Evolutionary conservation across 2,113 vertebrate species (phyloP), one percentile per base, ranked within the genome.

Genomic region (Petrocephalus microphthalmus): DNA sequence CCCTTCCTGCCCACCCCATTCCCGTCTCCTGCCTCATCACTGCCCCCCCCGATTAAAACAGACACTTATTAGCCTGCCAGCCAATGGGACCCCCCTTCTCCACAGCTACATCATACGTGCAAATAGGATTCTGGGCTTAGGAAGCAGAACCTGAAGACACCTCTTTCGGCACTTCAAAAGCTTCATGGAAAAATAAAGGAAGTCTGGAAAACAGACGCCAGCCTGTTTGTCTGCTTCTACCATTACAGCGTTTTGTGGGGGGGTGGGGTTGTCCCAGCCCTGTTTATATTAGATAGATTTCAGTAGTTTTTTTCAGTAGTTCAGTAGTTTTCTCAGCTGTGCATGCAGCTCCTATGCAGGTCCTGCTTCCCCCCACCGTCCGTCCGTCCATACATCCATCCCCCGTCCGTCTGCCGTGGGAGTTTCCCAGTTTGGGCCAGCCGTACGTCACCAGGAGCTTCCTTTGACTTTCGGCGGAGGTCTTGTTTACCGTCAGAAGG

Each of bases 111-210:
- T 89, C 85, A 90, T 92, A 92, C 89, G 0, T 19, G 89, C 54
- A 56, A 87, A 91, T 20, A 45, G 22, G 84, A 90, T 89, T 89
- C 84, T 13, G 33, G 81, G 91, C 86, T 51, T 82, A 90, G 84
- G 93, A 92, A 93, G 90, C 88, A 88, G 87, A 93, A 93, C 91
- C 84, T 84, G 87, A 93, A 92, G 87, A 91, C 78, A 54, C 45
- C 90, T 86, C 91, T 90, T 90, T 25, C 17, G 88, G 74, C 88
- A 94, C 94, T 93, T 95, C 91, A 93, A 94, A 94, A 91, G 85
- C 89, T 85, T 87, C 87, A 87, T 91, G 88, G 88, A 94, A 94
- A 92, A 94, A 94, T 92, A 95, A 92, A 93, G 93, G 92, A 93
- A 92, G 93, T 94, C 92, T 91, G 91, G 88, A 91, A 93, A 93